Conservation (phyloP, 2,113 vertebrate genomes). For the Cololabis saira region DNA sequence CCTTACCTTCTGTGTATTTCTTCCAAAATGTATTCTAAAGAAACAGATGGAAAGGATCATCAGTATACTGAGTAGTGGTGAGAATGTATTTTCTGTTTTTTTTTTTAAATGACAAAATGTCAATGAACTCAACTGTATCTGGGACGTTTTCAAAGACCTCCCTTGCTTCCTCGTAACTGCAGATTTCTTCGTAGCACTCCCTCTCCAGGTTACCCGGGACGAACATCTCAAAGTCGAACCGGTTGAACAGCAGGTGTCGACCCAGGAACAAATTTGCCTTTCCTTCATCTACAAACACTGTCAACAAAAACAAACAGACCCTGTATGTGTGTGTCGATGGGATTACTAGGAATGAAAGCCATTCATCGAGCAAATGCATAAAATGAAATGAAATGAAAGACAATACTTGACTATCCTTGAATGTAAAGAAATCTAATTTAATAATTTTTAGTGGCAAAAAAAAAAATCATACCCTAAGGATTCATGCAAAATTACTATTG, state of each 20-base stretch:
- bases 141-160: constrained; percentile 90
- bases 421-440: no score
- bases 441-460: no score
- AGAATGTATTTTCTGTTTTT: neutral
- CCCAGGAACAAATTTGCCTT: constrained; percentile 88
- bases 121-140: constrained; percentile 80
- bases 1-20: constrained; percentile 85
- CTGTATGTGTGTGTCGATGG: neutral
- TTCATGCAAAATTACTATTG: no score
- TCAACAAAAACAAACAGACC: neutral
- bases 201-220: constrained; percentile 90
- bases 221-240: constrained; percentile 94
- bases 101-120: neutral
- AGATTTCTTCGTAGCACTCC: constrained; percentile 93
- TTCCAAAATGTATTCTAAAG: constrained; percentile 90
- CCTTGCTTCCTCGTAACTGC: constrained; percentile 94
- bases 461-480: no score
- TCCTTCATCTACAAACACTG: constrained; percentile 89
- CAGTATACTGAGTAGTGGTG: neutral
- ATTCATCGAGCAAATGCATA: no score
- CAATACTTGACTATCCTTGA: no score
- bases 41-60: neutral
- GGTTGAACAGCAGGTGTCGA: constrained; percentile 90
- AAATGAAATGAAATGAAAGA: no score
- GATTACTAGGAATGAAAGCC: neutral